Base-by-base conservation (phyloP, 1,140 invertebrate genomes). In the Pentalonia nigronervosa region DNA sequence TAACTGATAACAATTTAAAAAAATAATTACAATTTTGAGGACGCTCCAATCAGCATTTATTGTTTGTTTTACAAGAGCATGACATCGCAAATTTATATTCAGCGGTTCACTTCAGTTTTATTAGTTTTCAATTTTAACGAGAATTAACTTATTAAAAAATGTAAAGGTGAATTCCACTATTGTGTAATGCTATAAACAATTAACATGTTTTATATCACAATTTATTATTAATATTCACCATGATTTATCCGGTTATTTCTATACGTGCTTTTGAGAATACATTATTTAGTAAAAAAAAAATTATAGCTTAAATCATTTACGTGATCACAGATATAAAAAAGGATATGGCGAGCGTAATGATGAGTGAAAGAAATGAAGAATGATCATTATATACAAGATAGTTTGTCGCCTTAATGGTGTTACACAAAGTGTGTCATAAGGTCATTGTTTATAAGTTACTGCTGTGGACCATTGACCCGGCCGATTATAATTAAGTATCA, bases 401-500 rank as follows among this genome's bases (percentile, higher is more conserved):
- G 0, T 14, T 50, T 81, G 67, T 92, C 47, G 50, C 90, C 7
- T 50, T 48, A 84, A 83, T 56, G 48, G 36, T 86, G 48, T 93
- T 53, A 41, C 21, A 56, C 86, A 41, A 93, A 93, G 91, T 93
- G 34, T 93, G 91, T 86, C 76, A 93, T 86, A 93, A 56, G 91
- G 48, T 93, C 91, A 93, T 84, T 93, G 76, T n/a, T 88, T 36
- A 53, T 87, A 84, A 84, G 50, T 36, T 91, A 47, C 76, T 41
- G 48, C 76, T 36, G 47, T 50, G 76, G 91, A 93, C 76, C 81
- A 45, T 50, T 86, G 81, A 92, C 91, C 81, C 60, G 67, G 9
- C 14, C 20, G 41, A 45, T 81, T 81, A 48, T 81, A 48, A 91
- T 92, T 50, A 25, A 48, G 34, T 23, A n/a, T 83, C 9, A 83